These are phyloP conservation scores for Rhynchomys soricoides DNA, from an alignment of 2,113 vertebrate genomes.

Conservation along the genomic window DNA sequence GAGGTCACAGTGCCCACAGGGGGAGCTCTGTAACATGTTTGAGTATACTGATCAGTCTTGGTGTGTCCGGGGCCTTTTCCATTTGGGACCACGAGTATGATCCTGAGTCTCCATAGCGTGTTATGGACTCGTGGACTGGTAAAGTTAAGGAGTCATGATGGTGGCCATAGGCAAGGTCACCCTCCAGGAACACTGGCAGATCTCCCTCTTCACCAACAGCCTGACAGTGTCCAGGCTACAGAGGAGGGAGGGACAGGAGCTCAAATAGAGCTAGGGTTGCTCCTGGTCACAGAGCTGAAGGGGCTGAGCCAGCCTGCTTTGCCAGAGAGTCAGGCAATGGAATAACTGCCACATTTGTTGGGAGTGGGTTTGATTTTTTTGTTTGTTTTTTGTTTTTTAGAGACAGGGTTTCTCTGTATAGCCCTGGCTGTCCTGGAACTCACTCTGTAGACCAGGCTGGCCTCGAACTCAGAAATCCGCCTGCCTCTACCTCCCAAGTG, in stretches of 20 bases:
- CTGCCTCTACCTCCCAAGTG: too few relatives aligned
- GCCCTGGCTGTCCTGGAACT: too few relatives aligned
- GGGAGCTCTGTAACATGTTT: neutral
- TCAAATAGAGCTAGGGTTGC: neutral
- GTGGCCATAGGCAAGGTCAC: too few relatives aligned
- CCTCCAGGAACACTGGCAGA: neutral
- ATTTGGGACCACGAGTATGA: neutral
- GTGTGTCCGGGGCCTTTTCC: neutral
- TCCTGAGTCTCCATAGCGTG: fast-evolving
- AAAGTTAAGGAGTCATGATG: neutral
- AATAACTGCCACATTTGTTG: fast-evolving
- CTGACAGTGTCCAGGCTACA: neutral
- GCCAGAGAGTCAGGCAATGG: fast-evolving
- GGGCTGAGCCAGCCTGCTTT: fast-evolving
- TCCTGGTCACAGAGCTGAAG: neutral
- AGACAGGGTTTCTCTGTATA: too few relatives aligned
- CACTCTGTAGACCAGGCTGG: too few relatives aligned
- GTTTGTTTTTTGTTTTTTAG: too few relatives aligned
- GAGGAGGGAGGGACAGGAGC: neutral
- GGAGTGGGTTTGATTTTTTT: too few relatives aligned
- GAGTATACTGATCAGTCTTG: neutral
- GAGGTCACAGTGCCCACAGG: neutral
- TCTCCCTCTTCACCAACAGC: neutral
- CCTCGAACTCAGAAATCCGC: too few relatives aligned
- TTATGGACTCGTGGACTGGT: neutral